These are phyloP conservation scores for Zaprionus nigranus DNA, from an alignment of 1,140 invertebrate species.

Conservation along the genomic window DNA sequence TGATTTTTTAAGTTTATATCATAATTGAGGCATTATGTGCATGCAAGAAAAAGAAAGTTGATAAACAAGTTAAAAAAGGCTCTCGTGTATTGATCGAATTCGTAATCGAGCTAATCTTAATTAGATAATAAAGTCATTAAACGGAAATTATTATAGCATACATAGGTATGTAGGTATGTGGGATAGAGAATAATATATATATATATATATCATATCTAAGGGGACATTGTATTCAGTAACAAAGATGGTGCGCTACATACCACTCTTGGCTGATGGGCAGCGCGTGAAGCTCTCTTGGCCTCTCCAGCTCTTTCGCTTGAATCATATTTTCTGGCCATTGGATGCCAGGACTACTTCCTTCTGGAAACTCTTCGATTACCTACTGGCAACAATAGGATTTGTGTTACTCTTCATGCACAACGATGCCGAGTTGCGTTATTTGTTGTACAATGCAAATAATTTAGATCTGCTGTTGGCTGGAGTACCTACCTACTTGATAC, in stretches of 20 bases:
- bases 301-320: constrained; percentile 53
- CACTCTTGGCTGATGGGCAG: constrained; percentile 61
- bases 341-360: constrained; percentile 38
- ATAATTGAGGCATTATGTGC: constrained; percentile 73
- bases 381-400: constrained; percentile 35
- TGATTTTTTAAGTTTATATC: constrained; percentile 62
- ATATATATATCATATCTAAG: constrained; percentile 27
- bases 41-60: constrained; percentile 68
- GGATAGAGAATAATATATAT: constrained; percentile 39
- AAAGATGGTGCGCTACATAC: constrained; percentile 69
- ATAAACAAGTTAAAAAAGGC: constrained; percentile 24
- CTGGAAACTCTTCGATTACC: constrained; percentile 42
- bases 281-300: constrained; percentile 66
- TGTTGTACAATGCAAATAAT: constrained; percentile 42
- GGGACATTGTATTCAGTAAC: constrained; percentile 13
- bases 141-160: not conserved
- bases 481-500: constrained; percentile 69
- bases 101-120: not conserved
- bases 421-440: constrained; percentile 71
- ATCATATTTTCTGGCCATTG: constrained; percentile 74
- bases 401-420: constrained; percentile 59
- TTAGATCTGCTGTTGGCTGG: constrained; percentile 67
- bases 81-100: not conserved
- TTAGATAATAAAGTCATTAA: not conserved
- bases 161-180: not conserved